Base-by-base conservation (phyloP, 2,113 vertebrate species). In the Sarotherodon lohbergeri region DNA sequence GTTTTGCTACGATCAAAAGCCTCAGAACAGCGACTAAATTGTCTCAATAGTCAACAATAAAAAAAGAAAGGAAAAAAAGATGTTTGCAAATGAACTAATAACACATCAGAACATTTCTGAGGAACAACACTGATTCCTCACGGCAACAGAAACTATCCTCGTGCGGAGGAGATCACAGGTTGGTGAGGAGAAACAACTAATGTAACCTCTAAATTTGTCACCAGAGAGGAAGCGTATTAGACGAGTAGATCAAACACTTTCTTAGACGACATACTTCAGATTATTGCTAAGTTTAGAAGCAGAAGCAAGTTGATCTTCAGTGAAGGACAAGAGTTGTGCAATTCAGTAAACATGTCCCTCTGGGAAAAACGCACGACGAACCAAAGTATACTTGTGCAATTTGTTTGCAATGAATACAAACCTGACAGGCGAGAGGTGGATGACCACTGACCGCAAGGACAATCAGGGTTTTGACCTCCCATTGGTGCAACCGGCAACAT, bases 401-500 rank as follows among this genome's bases (percentile, higher is more conserved):
- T 89, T 83, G 89, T 87, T 55, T 7, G 17, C 90, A 11, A 84
- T 93, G 91, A 92, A 94, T 93, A 86, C 85, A 57, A 90, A 87
- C 87, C 71, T 17, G 9, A 59, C 61, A 1, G 73, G 87, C 85
- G 41, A 81, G 57, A 84, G 85, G 80, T 55, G 84, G 82, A 91
- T 93, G 94, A 93, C 91, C 91, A 54, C 89, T 88, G 88, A 92
- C 92, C 88, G 63, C 87, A 3, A 11, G 12, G 41, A 91, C 90
- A 89, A 88, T 88, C 12, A 22, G 36, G 91, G 88, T 80, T 82
- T 73, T 93, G 91, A 94, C 93, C 86, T 91, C 86, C 56, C 78
- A 92, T 93, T 95, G 94, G 94, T 81, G 82, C 91, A 78, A 86
- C n/a, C 29, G 17, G 90, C 63, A 91, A 93, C 93, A 91, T 92